Conservation (phyloP, 2,888 invertebrate species). For the Nebria brevicollis region DNA sequence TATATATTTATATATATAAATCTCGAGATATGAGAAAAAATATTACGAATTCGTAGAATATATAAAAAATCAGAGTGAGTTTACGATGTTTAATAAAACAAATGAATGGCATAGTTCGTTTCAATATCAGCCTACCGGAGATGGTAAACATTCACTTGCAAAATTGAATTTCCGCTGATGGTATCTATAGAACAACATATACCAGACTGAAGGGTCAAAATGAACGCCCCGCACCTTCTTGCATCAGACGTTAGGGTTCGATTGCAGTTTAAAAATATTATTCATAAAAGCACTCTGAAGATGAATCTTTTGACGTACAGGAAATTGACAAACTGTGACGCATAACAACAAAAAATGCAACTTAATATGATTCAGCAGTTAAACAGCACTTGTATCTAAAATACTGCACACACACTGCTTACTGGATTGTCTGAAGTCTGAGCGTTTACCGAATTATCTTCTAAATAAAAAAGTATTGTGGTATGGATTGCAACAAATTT, state of each 20-base stretch:
- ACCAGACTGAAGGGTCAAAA: conserved; percentile 23
- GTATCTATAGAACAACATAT: conserved; percentile 38
- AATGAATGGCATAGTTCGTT: conserved; percentile 34
- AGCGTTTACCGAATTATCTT: no score
- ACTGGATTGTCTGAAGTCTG: no score
- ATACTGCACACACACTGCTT: background rate
- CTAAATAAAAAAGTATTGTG: no score
- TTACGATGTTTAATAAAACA: conserved; percentile 33
- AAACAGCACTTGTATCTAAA: conserved; percentile 3
- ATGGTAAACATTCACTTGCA: conserved; percentile 47
- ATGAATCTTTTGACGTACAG: conserved; percentile 37
- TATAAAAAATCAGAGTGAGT: background rate
- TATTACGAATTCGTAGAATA: no score
- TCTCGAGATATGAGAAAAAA: no score
- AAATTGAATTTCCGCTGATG: conserved; percentile 44
- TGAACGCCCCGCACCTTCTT: conserved; percentile 27
- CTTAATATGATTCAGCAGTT: conserved; percentile 35
- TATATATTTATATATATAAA: no score
- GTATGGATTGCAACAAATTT: no score
- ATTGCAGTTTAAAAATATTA: conserved; percentile 43
- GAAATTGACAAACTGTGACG: conserved; percentile 27
- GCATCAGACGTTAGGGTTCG: conserved; percentile 18
- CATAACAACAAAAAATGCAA: conserved; percentile 37
- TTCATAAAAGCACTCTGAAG: conserved; percentile 38
- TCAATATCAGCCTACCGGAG: conserved; percentile 43